These are phyloP conservation scores for Drosophila tanythrix DNA, from an alignment of 2,888 invertebrate species.

Conservation along the genomic window DNA sequence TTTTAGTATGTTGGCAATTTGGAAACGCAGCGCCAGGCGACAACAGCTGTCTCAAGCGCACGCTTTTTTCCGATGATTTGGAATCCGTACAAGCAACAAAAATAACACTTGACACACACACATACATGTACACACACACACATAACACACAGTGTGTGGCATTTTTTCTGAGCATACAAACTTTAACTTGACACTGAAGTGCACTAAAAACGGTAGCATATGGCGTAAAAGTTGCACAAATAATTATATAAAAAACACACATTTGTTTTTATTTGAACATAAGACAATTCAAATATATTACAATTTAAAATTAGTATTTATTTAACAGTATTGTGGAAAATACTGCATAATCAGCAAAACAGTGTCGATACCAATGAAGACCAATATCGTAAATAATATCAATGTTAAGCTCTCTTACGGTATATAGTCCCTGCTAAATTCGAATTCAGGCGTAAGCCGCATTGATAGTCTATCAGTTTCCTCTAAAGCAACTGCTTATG, in stretches of 20 bases:
- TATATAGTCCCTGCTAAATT: not conserved
- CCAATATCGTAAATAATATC: not conserved
- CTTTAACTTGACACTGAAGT: constrained; percentile 1
- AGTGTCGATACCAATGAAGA: not conserved
- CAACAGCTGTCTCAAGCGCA: constrained; percentile 72
- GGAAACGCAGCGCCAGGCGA: constrained; percentile 58
- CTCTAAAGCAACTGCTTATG: not conserved
- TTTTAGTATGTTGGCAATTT: constrained; percentile 36
- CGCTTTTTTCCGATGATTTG: constrained; percentile 70
- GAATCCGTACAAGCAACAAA: constrained; percentile 72
- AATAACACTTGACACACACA: constrained; percentile 2
- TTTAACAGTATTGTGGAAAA: constrained; percentile 19
- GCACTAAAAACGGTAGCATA: constrained; percentile 53
- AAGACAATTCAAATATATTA: not conserved
- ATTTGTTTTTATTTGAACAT: not conserved
- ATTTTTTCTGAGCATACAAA: constrained; percentile 33
- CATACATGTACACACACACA: not conserved
- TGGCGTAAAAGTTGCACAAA: constrained; percentile 29
- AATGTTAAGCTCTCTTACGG: not conserved
- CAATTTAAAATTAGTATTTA: constrained; percentile 8
- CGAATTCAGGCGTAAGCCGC: not conserved
- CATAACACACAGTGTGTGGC: constrained; percentile 63
- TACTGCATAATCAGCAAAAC: constrained; percentile 3
- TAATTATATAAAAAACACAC: not conserved
- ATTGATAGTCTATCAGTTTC: not conserved